A percentile compares a stretch with the other conserved stretches of the same genome.
phyloP scores from a whole-genome alignment of 2,888 invertebrate species.

The Machimus rusticus region DNA sequence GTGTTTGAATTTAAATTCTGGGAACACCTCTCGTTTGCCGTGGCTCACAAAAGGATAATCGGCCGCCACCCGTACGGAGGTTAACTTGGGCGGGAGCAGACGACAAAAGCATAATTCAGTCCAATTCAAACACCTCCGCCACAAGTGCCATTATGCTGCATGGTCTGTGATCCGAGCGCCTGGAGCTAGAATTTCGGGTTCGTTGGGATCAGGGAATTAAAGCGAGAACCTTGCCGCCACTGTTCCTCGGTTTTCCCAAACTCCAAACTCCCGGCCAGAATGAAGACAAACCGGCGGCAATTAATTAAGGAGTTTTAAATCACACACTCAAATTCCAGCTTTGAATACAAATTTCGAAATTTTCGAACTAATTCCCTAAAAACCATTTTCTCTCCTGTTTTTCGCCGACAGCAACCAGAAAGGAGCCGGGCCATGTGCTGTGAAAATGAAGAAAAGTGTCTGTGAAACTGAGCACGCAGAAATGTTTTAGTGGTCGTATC shows the following conservation, averaged over 20 bases:
- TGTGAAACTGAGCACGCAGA: not conserved
- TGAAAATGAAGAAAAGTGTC: conserved; percentile 14
- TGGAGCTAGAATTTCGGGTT: not conserved
- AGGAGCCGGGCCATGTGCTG: not conserved
- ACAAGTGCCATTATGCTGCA: not conserved
- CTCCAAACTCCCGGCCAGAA: not conserved
- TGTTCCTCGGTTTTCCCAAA: not conserved
- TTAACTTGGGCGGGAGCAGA: not conserved
- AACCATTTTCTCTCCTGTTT: not conserved
- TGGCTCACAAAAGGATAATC: not conserved
- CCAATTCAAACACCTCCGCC: conserved; percentile 7
- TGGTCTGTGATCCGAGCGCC: not conserved
- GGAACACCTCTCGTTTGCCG: not conserved
- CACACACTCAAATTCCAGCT: conserved; percentile 20
- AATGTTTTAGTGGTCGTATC: conserved; percentile 7
- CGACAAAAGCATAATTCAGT: conserved; percentile 1
- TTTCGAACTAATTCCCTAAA: not conserved
- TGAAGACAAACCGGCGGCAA: not conserved
- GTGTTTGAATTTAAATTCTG: conserved; percentile 19
- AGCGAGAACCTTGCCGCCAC: not conserved
- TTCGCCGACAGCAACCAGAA: not conserved
- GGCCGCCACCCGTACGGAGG: not conserved
- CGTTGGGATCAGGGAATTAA: not conserved
- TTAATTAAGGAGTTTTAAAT: conserved; percentile 20
- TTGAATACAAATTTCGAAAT: conserved; percentile 16